phyloP scores from a whole-genome alignment of 2,888 invertebrate species.

The Pheosia tremula region DNA sequence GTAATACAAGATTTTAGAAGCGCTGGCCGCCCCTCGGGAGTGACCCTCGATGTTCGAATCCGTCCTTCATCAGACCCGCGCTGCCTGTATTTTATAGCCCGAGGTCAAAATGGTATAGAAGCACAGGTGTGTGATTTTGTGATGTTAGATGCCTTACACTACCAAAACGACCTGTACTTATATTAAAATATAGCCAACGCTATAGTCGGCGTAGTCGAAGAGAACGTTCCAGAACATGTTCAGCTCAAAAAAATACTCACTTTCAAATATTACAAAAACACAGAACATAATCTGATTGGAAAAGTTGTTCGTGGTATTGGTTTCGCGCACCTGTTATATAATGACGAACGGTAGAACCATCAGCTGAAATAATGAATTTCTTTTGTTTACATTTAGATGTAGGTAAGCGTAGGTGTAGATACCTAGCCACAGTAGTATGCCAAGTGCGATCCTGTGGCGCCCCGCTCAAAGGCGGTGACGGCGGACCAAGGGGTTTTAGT shows the following conservation, averaged over 20 bases:
- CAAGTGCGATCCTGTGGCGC: too few species aligned
- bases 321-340: conserved; percentile 17
- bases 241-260: not conserved
- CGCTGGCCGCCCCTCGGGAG: conserved; percentile 56
- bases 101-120: conserved; percentile 55
- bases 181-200: not conserved
- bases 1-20: conserved; percentile 69
- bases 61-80: conserved; percentile 67
- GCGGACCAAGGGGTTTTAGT: too few species aligned
- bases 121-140: conserved; percentile 54
- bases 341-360: conserved; percentile 11
- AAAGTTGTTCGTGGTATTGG: conserved; percentile 7
- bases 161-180: not conserved
- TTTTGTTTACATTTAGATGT: conserved; percentile 23
- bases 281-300: conserved; percentile 5
- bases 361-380: conserved; percentile 21
- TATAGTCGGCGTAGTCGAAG: not conserved
- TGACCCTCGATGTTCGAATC: conserved; percentile 64
- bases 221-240: not conserved
- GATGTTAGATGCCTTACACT: conserved; percentile 23
- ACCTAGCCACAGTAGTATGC: too few species aligned
- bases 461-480: too few species aligned
- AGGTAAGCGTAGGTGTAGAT: conserved; percentile 18
- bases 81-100: conserved; percentile 63
- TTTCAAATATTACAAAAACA: not conserved